Percentiles rank a stretch among this genome's conserved stretches.
These are phyloP conservation scores for Lasioglossum vierecki DNA, from an alignment of 2,888 invertebrate genomes.

Conservation along the genomic window DNA sequence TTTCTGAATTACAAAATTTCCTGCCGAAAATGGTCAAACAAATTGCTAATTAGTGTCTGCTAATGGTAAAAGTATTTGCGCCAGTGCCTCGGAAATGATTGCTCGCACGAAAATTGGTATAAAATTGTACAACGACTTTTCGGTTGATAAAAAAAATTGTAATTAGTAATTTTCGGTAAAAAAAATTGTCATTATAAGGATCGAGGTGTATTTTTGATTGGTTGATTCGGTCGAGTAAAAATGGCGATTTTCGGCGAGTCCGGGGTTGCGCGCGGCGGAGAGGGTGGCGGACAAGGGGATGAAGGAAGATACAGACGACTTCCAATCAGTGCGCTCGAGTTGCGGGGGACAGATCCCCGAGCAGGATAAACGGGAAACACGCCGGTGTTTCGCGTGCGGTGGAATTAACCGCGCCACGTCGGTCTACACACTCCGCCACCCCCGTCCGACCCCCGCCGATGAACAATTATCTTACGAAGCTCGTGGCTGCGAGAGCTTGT, in stretches of 20 bases:
- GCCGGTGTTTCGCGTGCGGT: constrained; percentile 56
- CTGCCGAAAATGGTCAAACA: neutral
- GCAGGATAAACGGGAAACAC: constrained; percentile 35
- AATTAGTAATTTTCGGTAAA: neutral
- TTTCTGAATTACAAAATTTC: neutral
- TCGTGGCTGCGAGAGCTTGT: constrained; percentile 41
- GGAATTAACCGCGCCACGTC: constrained; percentile 52
- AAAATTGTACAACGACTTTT: neutral
- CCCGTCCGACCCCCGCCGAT: constrained; percentile 24
- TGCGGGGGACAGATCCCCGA: constrained; percentile 3
- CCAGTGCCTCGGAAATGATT: neutral
- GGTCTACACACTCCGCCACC: constrained; percentile 52
- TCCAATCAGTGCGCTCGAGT: constrained; percentile 12
- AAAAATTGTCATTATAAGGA: neutral
- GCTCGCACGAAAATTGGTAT: neutral
- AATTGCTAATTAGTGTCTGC: neutral
- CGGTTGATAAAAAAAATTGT: neutral
- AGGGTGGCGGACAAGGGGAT: neutral
- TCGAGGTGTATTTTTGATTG: neutral
- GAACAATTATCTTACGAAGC: constrained; percentile 67
- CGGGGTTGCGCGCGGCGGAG: neutral
- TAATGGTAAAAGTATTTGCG: neutral
- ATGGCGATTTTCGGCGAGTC: neutral
- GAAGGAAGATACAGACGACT: constrained; percentile 14
- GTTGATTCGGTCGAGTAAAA: neutral